Base-by-base conservation (phyloP, 30 jellyfish, hydroid and myxozoan species). In the Turritopsis rubra region DNA sequence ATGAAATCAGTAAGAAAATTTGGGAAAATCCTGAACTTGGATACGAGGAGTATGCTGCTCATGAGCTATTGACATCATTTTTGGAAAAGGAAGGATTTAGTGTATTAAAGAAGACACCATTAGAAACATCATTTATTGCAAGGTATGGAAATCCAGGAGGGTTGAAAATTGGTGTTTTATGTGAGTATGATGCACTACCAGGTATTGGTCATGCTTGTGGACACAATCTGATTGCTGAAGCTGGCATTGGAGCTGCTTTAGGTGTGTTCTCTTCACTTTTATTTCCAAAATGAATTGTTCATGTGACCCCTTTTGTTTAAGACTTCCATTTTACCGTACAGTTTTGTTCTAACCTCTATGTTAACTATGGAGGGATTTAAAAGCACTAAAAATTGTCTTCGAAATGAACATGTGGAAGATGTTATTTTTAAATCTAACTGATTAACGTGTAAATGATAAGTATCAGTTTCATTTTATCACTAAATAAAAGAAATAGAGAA, bases 161-260 rank as follows among this genome's bases (percentile, higher is more conserved):
- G 7, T 60, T 87, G 25, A 87, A 84, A 71, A 83, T 87, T 53
- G 97, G 97, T 22, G 31, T 91, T 28, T 71, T 91, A 41, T 73
- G 87, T 30, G 97, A 86, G 87, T 91, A 91, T 80, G 97, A 91
- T 91, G 97, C 97, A 23, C 84, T 91, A 3, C 97, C 97, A 23
- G 97, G 96, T 30, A 85, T 91, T 79, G 97, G 97, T 28, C 97
- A 91, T 91, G 97, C 95, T 25, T 91, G 97, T 83, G 97, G 97
- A 53, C 97, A 91, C 70, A 91, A 91, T 77, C 73, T 91, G 87
- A 91, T 91, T 73, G 91, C 97, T 26, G 97, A 91, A 81, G 95
- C 95, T 25, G 95, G 97, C 29, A 66, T 87, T 71, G 97, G 87
- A 16, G 97, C 97, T 66, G 97, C 96, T 13, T 72, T 91, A 19